Conservation (phyloP, 2,888 invertebrate species). For the Pollenia amentaria region DNA sequence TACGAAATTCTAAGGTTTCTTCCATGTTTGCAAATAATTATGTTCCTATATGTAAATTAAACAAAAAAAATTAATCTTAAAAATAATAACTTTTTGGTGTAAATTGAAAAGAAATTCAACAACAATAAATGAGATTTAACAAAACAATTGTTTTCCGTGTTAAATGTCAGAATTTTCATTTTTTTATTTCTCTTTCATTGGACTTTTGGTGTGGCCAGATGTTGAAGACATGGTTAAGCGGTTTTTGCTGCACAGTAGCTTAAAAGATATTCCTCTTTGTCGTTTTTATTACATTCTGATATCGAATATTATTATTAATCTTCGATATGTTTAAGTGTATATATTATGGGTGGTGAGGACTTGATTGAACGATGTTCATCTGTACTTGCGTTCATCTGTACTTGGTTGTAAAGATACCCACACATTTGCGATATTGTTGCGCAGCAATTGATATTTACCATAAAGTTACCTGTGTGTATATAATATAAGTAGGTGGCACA, state of each 20-base stretch:
- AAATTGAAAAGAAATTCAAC: slow-evolving; percentile 50
- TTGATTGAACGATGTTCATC: too few species aligned
- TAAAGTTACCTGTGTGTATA: too few species aligned
- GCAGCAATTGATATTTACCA: too few species aligned
- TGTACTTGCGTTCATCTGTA: too few species aligned
- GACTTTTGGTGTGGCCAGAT: slow-evolving; percentile 13
- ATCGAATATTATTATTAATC: too few species aligned
- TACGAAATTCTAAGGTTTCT: slow-evolving; percentile 78
- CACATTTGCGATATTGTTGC: too few species aligned
- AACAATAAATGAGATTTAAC: slow-evolving; percentile 51
- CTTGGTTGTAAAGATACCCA: too few species aligned
- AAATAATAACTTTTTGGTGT: slow-evolving; percentile 26
- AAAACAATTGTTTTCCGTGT: slow-evolving; percentile 49
- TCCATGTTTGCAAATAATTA: slow-evolving; percentile 50
- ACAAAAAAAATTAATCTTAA: slow-evolving; percentile 26
- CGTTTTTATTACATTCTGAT: too few species aligned
- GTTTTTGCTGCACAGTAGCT: not conserved
- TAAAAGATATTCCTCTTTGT: too few species aligned
- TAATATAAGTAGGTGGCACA: too few species aligned
- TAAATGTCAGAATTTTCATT: slow-evolving; percentile 38
- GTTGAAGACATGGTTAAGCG: not conserved
- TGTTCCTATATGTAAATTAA: not conserved
- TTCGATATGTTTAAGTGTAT: too few species aligned
- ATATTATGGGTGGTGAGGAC: too few species aligned
- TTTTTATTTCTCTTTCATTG: not conserved